phyloP scores from a whole-genome alignment of 2,113 vertebrate species.

The Ovis aries region DNA sequence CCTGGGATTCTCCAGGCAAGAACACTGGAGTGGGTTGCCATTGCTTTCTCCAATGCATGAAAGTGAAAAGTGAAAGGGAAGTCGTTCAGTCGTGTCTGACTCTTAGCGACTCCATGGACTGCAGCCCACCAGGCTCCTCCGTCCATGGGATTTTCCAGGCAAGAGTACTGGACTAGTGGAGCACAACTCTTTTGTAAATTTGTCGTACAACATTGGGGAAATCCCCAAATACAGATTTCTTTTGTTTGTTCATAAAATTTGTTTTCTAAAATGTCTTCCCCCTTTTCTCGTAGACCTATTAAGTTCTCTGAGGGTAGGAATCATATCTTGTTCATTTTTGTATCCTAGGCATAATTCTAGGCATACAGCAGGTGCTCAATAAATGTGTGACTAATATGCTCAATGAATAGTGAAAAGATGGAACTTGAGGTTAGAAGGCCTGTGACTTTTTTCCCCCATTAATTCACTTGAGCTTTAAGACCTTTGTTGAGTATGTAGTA shows the following conservation, averaged over 20 bases:
- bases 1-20: too few relatives aligned
- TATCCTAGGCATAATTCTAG: neutral
- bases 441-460: neutral
- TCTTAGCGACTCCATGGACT: too few relatives aligned
- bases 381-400: neutral
- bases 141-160: too few relatives aligned
- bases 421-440: neutral
- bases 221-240: neutral
- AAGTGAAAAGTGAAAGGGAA: too few relatives aligned
- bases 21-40: too few relatives aligned
- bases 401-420: neutral
- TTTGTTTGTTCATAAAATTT: neutral
- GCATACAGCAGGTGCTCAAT: neutral
- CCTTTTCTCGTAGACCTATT: neutral
- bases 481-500: neutral
- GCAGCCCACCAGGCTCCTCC: too few relatives aligned
- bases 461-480: neutral
- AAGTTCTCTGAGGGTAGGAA: neutral
- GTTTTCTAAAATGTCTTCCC: neutral
- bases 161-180: neutral
- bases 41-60: too few relatives aligned
- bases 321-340: neutral
- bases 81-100: too few relatives aligned
- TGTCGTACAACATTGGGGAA: neutral
- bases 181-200: slow-evolving; percentile 4